phyloP scores from a whole-genome alignment of 2,797 vertebrate genomes.

The Esox lucius region DNA sequence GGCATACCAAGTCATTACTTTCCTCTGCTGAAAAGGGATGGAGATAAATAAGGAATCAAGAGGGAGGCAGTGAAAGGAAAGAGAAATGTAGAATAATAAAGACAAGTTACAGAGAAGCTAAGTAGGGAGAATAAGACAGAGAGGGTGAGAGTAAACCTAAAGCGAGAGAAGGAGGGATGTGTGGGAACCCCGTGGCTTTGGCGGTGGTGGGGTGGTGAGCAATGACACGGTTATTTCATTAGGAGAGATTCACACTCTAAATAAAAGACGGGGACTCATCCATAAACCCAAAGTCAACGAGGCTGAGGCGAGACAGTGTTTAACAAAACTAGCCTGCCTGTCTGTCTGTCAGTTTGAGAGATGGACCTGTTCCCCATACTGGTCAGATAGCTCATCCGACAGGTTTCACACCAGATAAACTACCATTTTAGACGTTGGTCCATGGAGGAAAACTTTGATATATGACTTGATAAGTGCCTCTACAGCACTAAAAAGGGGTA shows the following conservation, averaged over 20 bases:
- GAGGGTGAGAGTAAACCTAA: no score
- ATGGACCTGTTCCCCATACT: neutral
- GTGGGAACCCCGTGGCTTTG: neutral
- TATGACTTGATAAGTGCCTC: no score
- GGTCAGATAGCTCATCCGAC: neutral
- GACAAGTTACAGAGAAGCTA: neutral
- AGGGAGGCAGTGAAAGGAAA: neutral
- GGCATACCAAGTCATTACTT: constrained; percentile 54
- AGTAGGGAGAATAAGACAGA: no score
- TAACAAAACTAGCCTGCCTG: constrained; percentile 40
- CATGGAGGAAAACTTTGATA: no score
- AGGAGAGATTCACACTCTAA: constrained; percentile 50
- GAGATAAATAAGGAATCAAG: neutral
- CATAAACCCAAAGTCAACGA: constrained; percentile 40
- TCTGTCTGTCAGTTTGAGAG: constrained; percentile 18
- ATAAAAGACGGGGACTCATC: constrained; percentile 37
- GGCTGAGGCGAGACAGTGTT: constrained; percentile 32
- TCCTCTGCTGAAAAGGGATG: constrained; percentile 19
- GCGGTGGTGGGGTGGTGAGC: no score
- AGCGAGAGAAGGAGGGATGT: neutral
- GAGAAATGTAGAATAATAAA: no score
- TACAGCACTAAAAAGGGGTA: no score
- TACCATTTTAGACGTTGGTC: no score
- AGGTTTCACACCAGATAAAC: no score
- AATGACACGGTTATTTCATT: constrained; percentile 39